Evolutionary conservation across 2,888 invertebrate genomes (phyloP), one percentile per base, ranked within the genome.

Genomic region (Caenorhabditis panamensis): DNA sequence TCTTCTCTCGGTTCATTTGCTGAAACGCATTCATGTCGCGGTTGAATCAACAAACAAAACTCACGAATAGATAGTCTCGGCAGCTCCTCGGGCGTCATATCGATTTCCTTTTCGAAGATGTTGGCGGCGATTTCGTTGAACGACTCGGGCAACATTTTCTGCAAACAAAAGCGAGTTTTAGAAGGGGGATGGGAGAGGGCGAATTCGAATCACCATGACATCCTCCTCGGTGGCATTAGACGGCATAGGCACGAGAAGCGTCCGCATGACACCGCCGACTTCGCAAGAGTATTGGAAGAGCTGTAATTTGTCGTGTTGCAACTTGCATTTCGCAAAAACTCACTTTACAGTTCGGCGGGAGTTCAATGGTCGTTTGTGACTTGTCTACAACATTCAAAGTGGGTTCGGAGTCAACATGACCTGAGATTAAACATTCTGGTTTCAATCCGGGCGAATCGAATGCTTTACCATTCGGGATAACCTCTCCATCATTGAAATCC

Each of bases 141-240:
- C 28, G 49, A 18, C 6, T 49, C 18, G 18, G 72, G 73, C 0
- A 73, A 53, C 51, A 73, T 64, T 20, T 37, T 66, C 72, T 73
- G 54, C 20, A 58, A n/a, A n/a, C n/a, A n/a, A n/a, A 28, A 20
- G 16, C 8, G 9, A n/a, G 2, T 37, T n/a, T 24, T 24, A 18
- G 22, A 24, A 24, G 16, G 26, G 3, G n/a, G 1, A 24, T n/a
- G n/a, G n/a, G 24, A 24, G 5, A 24, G 18, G 26, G 11, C 3
- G 8, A 37, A 37, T 2, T 5, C 1, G 9, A 36, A n/a, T 37
- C 36, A 73, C 72, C 64, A 41, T 59, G 9, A 66, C 59, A 26
- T 73, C 64, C 4, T 64, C 64, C 58, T 73, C 73, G 1, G 73
- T 73, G 2, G 64, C 64, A 26, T 73, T 24, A n/a, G 64, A 47